Conservation (phyloP, 2,113 vertebrate genomes). For the Thamnophis sirtalis region DNA sequence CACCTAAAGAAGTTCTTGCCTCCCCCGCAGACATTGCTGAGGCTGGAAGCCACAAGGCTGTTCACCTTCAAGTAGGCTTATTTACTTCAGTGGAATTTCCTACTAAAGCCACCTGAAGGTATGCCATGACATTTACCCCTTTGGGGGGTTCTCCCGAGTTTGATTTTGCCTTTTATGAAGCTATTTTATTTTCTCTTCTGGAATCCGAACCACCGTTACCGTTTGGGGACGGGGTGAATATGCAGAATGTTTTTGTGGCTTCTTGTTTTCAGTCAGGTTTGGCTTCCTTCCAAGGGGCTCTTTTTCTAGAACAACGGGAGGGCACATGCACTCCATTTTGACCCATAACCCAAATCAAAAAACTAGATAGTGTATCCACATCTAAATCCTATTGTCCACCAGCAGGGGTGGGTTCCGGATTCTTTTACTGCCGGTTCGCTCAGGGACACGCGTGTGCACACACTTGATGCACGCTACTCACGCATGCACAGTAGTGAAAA, state of each 20-base stretch:
- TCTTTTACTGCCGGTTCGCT: too few species aligned
- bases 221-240: background rate
- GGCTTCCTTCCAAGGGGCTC: background rate
- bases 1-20: background rate
- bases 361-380: background rate
- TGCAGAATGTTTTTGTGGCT: background rate
- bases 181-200: background rate
- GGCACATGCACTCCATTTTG: background rate
- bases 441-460: too few species aligned
- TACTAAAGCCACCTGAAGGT: background rate
- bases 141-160: background rate
- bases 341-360: background rate
- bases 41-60: background rate
- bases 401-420: too few species aligned
- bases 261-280: background rate
- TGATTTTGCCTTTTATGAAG: background rate
- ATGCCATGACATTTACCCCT: background rate
- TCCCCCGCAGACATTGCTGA: background rate
- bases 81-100: slow-evolving; percentile 7
- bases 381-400: background rate
- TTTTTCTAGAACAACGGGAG: background rate
- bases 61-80: background rate
- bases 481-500: too few species aligned
- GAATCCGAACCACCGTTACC: background rate
- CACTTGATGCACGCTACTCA: too few species aligned